Conservation (phyloP, 1,140 invertebrate genomes). For the Apocrypta bakeri region DNA sequence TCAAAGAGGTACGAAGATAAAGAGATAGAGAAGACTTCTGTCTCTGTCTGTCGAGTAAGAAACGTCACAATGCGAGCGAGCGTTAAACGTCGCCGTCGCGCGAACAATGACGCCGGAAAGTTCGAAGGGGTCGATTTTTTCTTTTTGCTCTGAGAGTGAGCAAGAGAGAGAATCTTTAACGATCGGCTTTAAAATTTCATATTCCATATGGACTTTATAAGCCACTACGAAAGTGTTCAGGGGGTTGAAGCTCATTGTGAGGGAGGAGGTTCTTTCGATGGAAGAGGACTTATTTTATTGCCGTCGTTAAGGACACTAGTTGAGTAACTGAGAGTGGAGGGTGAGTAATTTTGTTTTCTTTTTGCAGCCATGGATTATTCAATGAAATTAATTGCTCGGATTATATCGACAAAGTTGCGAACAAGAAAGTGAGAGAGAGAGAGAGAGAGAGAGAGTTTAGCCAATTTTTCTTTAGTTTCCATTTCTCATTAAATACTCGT, state of each 20-base stretch:
- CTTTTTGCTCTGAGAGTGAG: conserved; percentile 10
- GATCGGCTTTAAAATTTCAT: conserved; percentile 64
- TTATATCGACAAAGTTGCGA: conserved; percentile 30
- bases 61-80: conserved; percentile 48
- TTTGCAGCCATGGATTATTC: conserved; percentile 17
- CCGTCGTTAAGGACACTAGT: conserved; percentile 51
- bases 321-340: conserved; percentile 36
- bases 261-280: background rate
- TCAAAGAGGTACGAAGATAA: conserved; percentile 5
- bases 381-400: conserved; percentile 36
- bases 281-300: conserved; percentile 39
- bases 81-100: background rate
- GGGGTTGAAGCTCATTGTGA: conserved; percentile 9
- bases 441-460: no score
- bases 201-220: conserved; percentile 54
- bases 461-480: background rate
- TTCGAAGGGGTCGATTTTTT: conserved; percentile 25
- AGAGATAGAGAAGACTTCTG: background rate
- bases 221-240: conserved; percentile 28
- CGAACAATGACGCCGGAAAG: conserved; percentile 59
- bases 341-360: conserved; percentile 10
- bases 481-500: background rate
- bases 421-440: background rate
- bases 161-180: conserved; percentile 47
- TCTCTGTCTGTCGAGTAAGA: background rate